Conservation (phyloP, 2,888 invertebrate genomes). For the Laothoe populi region DNA sequence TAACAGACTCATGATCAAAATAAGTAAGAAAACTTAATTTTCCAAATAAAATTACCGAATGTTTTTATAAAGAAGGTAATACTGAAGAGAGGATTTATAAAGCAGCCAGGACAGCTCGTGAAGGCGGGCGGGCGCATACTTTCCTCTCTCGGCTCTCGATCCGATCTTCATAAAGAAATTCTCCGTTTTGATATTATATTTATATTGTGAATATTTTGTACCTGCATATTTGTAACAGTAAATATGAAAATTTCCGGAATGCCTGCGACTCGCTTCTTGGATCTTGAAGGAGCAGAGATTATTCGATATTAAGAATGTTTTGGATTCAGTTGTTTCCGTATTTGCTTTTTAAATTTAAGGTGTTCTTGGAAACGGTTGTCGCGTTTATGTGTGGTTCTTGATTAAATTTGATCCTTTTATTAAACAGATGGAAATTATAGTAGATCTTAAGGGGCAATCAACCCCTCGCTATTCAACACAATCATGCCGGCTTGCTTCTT, state of each 20-base stretch:
- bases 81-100: conserved; percentile 54
- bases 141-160: conserved; percentile 79
- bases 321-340: conserved; percentile 46
- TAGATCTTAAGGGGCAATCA: not conserved
- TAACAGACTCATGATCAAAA: not conserved
- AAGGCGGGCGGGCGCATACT: conserved; percentile 66
- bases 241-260: conserved; percentile 85
- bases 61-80: conserved; percentile 27
- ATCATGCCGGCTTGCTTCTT: no score
- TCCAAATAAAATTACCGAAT: conserved; percentile 1
- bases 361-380: conserved; percentile 18
- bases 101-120: conserved; percentile 61
- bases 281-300: conserved; percentile 76
- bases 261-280: conserved; percentile 70
- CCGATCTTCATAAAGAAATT: conserved; percentile 85
- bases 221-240: conserved; percentile 85
- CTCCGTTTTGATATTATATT: conserved; percentile 85
- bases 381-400: conserved; percentile 14
- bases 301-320: conserved; percentile 74
- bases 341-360: conserved; percentile 43
- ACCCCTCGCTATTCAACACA: no score
- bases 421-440: not conserved
- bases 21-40: not conserved
- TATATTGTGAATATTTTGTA: conserved; percentile 83
- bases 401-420: conserved; percentile 4